phyloP scores from a whole-genome alignment of 2,888 invertebrate species.

The Steromphala cineraria region DNA sequence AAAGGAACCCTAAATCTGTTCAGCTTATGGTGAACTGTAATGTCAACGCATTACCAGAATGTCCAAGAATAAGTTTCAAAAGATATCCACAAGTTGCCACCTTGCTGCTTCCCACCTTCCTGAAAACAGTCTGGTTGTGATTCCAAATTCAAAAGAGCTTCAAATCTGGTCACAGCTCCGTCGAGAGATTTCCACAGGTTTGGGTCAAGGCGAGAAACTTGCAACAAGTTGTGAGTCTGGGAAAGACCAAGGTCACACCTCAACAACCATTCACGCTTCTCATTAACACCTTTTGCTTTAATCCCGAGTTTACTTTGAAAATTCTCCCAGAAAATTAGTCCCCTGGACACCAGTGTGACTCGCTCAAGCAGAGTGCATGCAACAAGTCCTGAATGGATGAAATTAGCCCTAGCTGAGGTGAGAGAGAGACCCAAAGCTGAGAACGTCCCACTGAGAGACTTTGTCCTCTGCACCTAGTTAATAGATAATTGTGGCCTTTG shows the following conservation, averaged over 20 bases:
- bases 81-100: not conserved
- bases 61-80: not conserved
- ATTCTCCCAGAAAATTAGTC: constrained; percentile 6
- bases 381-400: not conserved
- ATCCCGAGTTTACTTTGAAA: constrained; percentile 6
- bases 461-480: constrained; percentile 1
- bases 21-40: no score
- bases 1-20: not conserved
- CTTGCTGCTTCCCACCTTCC: not conserved
- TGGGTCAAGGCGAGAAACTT: not conserved
- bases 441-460: not conserved
- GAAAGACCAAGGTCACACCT: not conserved
- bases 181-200: not conserved
- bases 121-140: not conserved
- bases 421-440: not conserved
- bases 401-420: not conserved
- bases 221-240: not conserved
- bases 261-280: not conserved
- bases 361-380: not conserved
- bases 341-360: not conserved
- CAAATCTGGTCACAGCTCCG: not conserved
- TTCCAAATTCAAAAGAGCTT: not conserved
- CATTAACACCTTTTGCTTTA: not conserved
- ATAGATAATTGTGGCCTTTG: constrained; percentile 8
- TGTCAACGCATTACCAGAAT: not conserved